These are phyloP conservation scores for Neoarius graeffei DNA, from an alignment of 2,113 vertebrate genomes.

Conservation along the genomic window DNA sequence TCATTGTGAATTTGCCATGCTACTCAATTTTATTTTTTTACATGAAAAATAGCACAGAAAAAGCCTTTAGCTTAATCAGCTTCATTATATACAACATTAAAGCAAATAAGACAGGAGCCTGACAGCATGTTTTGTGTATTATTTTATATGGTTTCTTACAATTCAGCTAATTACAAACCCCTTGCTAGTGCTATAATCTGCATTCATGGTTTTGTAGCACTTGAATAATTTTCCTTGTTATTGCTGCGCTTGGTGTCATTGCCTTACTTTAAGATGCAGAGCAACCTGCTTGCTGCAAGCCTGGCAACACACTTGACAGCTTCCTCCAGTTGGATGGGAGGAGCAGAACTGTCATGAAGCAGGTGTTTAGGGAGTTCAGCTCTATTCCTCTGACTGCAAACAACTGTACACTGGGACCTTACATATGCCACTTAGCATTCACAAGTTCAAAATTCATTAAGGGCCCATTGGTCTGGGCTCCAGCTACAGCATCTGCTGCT, in stretches of 20 bases:
- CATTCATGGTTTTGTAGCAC: slow-evolving; percentile 36
- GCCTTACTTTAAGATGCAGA: slow-evolving; percentile 53
- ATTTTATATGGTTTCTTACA: not conserved
- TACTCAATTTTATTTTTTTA: not conserved
- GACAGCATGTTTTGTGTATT: not conserved
- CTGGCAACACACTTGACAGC: slow-evolving; percentile 56
- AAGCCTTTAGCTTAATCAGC: not conserved
- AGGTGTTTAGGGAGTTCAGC: slow-evolving; percentile 67
- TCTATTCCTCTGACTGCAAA: slow-evolving; percentile 63
- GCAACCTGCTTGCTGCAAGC: slow-evolving; percentile 48
- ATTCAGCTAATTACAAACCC: slow-evolving; percentile 3
- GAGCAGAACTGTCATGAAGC: slow-evolving; percentile 65
- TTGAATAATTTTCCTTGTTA: slow-evolving; percentile 46
- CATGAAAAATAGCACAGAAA: not conserved
- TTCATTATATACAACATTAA: slow-evolving; percentile 1
- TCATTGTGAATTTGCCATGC: not conserved
- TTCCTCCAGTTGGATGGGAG: slow-evolving; percentile 59
- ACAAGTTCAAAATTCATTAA: slow-evolving; percentile 76
- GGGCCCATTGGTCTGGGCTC: slow-evolving; percentile 67
- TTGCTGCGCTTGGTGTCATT: slow-evolving; percentile 42
- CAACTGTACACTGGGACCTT: slow-evolving; percentile 71
- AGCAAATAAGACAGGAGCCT: not conserved
- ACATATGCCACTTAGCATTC: slow-evolving; percentile 78
- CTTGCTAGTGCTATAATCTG: slow-evolving; percentile 29
- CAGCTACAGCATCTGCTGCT: slow-evolving; percentile 72